Percentiles rank a stretch among this genome's conserved stretches.
These are phyloP conservation scores for Phyllopteryx taeniolatus DNA, from an alignment of 2,113 vertebrate genomes.

Conservation along the genomic window DNA sequence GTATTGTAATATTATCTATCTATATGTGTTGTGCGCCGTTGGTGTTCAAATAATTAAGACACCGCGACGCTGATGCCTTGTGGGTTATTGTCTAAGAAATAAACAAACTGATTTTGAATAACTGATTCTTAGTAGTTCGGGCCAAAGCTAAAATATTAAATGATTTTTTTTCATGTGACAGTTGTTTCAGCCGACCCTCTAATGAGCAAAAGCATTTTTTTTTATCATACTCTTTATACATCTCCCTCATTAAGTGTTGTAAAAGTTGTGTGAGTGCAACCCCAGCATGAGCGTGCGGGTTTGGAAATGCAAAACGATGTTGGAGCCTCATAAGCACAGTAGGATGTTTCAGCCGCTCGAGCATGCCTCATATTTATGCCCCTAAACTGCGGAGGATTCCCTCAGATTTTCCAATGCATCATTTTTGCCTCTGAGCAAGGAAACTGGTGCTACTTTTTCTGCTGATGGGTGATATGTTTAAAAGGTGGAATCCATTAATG, in stretches of 20 bases:
- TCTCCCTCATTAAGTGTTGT: constrained; percentile 21
- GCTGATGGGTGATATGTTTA: constrained; percentile 42
- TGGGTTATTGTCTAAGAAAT: too few relatives aligned
- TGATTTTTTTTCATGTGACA: not conserved
- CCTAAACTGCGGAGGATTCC: constrained; percentile 31
- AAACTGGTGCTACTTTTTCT: constrained; percentile 24
- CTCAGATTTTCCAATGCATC: constrained; percentile 53
- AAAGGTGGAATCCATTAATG: constrained; percentile 54
- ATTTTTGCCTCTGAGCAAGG: constrained; percentile 35
- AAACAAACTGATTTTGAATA: too few relatives aligned
- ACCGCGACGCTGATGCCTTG: too few relatives aligned
- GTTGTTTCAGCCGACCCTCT: not conserved
- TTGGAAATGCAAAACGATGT: constrained; percentile 2
- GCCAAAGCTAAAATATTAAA: not conserved
- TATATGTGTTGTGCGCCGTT: not conserved
- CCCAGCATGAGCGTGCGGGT: not conserved
- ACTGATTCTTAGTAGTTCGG: not conserved
- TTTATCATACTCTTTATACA: not conserved
- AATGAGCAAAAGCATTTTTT: not conserved
- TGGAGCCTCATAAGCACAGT: constrained; percentile 33
- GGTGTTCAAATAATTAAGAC: too few relatives aligned
- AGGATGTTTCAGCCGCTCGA: constrained; percentile 19
- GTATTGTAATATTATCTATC: not conserved
- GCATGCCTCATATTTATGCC: constrained; percentile 16
- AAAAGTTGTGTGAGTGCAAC: constrained; percentile 6